phyloP scores from a whole-genome alignment of 2,888 invertebrate species.

The Drosophila robusta region DNA sequence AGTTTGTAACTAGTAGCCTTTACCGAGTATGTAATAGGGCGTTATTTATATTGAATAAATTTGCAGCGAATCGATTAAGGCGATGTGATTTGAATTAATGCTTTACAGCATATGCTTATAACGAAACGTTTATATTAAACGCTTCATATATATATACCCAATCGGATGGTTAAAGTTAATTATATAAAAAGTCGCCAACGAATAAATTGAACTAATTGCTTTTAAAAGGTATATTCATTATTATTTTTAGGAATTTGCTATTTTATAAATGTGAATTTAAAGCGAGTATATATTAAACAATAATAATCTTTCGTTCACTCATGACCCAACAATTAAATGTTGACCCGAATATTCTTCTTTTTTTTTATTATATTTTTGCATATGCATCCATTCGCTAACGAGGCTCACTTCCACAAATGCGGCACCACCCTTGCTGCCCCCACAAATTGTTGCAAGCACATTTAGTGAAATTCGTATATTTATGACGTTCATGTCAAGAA shows the following conservation, averaged over 20 bases:
- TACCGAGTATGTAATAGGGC: no score
- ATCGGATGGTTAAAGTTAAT: no score
- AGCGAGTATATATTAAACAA: no score
- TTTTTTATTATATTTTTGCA: not conserved
- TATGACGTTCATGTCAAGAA: slow-evolving; percentile 41
- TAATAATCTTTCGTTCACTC: not conserved
- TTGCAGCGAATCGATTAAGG: no score
- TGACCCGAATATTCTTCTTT: not conserved
- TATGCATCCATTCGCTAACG: not conserved
- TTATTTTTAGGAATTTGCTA: no score
- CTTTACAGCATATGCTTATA: no score
- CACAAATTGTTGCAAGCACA: not conserved
- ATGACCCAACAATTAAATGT: not conserved
- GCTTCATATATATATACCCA: no score
- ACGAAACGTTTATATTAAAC: not conserved
- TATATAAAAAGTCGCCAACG: not conserved
- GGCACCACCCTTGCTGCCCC: not conserved
- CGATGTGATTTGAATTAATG: no score
- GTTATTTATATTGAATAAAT: no score
- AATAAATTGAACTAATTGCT: not conserved
- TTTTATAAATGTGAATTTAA: no score
- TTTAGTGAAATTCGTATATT: slow-evolving; percentile 10
- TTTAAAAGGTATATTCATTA: not conserved
- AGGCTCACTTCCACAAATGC: not conserved
- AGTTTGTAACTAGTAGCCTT: no score